Conservation (phyloP, 2,113 vertebrate species). For the Peromyscus polionotus region DNA sequence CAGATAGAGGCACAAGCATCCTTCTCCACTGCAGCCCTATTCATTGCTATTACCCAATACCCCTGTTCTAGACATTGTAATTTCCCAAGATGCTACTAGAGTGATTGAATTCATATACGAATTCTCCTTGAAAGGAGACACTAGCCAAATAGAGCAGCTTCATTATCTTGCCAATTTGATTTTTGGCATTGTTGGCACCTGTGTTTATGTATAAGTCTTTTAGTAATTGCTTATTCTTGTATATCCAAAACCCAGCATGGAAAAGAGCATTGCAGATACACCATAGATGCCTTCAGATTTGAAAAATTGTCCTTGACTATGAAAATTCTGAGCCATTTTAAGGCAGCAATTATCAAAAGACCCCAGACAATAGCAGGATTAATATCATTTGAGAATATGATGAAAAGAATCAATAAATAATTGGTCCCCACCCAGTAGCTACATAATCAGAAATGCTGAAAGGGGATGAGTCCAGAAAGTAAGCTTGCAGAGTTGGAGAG, state of each 20-base stretch:
- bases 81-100: conserved; percentile 25
- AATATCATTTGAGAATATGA: not conserved
- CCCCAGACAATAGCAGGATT: not conserved
- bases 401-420: conserved; percentile 10
- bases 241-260: not conserved
- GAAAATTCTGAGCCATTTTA: not conserved
- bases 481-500: not conserved
- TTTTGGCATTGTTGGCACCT: conserved; percentile 21
- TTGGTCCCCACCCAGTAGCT: not conserved
- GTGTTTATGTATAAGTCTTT: conserved; percentile 43
- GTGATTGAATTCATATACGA: conserved; percentile 13
- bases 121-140: conserved; percentile 7
- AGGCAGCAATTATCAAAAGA: conserved; percentile 20
- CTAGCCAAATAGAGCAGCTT: not conserved
- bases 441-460: not conserved
- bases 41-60: conserved; percentile 1
- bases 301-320: not conserved
- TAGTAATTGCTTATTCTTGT: not conserved
- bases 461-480: not conserved
- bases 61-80: not conserved
- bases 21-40: not conserved
- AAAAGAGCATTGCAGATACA: not conserved
- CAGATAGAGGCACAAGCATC: not conserved
- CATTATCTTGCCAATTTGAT: conserved; percentile 34
- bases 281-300: not conserved